These are phyloP conservation scores for Halictus ligatus DNA, from an alignment of 2,888 invertebrate genomes.

Conservation along the genomic window DNA sequence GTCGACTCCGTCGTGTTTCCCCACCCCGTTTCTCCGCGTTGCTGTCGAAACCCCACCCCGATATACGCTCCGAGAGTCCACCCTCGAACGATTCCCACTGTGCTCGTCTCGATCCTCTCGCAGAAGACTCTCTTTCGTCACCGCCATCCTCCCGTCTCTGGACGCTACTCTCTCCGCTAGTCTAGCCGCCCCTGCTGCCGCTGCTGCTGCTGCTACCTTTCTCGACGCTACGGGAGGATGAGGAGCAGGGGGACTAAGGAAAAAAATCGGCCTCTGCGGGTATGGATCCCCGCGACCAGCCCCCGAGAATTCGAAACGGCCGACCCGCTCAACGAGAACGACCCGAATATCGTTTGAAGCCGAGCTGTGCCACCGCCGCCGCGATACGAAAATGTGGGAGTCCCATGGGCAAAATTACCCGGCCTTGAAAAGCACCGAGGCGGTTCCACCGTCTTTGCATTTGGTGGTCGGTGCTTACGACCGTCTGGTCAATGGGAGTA, in stretches of 20 bases:
- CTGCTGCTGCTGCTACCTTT: neutral
- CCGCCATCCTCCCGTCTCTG: conserved; percentile 8
- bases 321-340: conserved; percentile 35
- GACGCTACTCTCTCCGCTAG: neutral
- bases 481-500: neutral
- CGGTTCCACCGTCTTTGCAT: neutral
- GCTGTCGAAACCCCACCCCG: conserved; percentile 45
- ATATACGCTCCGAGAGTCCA: conserved; percentile 38
- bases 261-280: neutral
- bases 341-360: conserved; percentile 47
- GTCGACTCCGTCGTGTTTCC: conserved; percentile 17
- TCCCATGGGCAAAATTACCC: neutral
- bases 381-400: neutral
- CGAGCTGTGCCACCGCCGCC: neutral
- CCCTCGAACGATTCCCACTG: conserved; percentile 52
- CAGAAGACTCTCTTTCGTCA: conserved; percentile 32
- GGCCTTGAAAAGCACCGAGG: neutral
- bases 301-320: conserved; percentile 33
- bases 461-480: neutral
- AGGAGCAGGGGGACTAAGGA: neutral
- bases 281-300: conserved; percentile 42
- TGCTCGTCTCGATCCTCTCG: conserved; percentile 32
- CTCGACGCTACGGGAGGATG: neutral
- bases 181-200: neutral
- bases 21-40: neutral